Evolutionary conservation across 2,797 vertebrate species (phyloP).

Genomic region (Alectoris magna): DNA sequence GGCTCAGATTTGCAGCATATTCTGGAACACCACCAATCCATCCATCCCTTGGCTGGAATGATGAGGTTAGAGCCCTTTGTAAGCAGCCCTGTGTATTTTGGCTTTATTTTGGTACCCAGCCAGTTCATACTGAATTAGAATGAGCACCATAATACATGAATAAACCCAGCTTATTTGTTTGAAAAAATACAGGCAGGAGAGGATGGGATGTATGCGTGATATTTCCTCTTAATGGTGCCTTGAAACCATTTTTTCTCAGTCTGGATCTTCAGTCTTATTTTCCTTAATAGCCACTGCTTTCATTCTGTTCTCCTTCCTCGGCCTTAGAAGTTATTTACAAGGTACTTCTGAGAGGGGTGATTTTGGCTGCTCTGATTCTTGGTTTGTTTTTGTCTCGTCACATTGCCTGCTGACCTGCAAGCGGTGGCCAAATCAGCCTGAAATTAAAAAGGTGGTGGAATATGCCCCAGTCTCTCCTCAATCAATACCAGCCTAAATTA

Average conservation of each 20-base stretch:
- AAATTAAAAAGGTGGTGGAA: constrained; percentile 72
- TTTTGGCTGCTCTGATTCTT: constrained; percentile 60
- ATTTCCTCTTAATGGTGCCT: not conserved
- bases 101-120: constrained; percentile 43
- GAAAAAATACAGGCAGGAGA: constrained; percentile 29
- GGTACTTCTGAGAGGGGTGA: constrained; percentile 54
- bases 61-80: constrained; percentile 16
- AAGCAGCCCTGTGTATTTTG: not conserved
- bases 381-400: constrained; percentile 68
- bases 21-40: constrained; percentile 23
- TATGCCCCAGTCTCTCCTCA: constrained; percentile 64
- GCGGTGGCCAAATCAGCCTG: constrained; percentile 53
- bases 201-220: not conserved
- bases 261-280: constrained; percentile 43
- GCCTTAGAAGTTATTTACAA: constrained; percentile 66
- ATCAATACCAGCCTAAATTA: constrained; percentile 71
- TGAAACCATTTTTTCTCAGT: constrained; percentile 36
- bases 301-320: constrained; percentile 51
- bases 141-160: not conserved
- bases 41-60: not conserved
- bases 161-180: constrained; percentile 20
- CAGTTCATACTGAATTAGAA: constrained; percentile 25
- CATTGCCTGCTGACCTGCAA: constrained; percentile 66
- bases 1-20: not conserved
- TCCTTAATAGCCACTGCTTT: constrained; percentile 57